Base-by-base conservation (phyloP, 2,888 invertebrate species). In the Phrixothrix hirtus region DNA sequence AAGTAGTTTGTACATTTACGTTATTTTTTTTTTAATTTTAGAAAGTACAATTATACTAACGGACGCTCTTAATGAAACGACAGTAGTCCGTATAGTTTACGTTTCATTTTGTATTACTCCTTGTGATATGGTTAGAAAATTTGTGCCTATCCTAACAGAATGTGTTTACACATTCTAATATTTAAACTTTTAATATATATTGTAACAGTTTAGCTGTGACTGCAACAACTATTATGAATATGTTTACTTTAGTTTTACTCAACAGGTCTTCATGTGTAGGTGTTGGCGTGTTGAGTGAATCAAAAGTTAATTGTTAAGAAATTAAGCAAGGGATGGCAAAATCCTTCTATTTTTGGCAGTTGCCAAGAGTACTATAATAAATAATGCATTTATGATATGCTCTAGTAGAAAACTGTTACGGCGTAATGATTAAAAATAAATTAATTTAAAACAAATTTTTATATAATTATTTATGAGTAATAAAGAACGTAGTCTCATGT, bases 191-290 rank as follows among this genome's bases (percentile, higher is more conserved):
- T 52, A 57, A 59, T 48, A 46, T 43, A 42, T 49, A 50, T 44
- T 50, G 52, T 58, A 55, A 59, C 57, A 63, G 63, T 62, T 72
- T 72, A 73, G 75, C 75, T 75, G 75, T 75, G 74, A 74, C 75
- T 75, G 75, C 75, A 74, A 74, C 75, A 74, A 73, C 72, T 63
- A 64, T 66, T 63, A 48, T 55, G 47, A 45, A 46, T 49, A 38
- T 12, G 48, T 47, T 52, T 42, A 47, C 47, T 42, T 52, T 51
- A 41, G 31, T 17, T 14, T 35, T 35, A 51, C 36, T 39, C 48
- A 47, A 39, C 46, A 29, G 15, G 13, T 11, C 10, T 9, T 6
- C 9, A n/a, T 30, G 13, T 31, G 27, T 13, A 12, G n/a, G 21
- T 25, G 25, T 44, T 16, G 25, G 1, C 31, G 27, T 49, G 50